Evolutionary conservation across 2,888 invertebrate species (phyloP).

Genomic region (Athripsodes cinereus): DNA sequence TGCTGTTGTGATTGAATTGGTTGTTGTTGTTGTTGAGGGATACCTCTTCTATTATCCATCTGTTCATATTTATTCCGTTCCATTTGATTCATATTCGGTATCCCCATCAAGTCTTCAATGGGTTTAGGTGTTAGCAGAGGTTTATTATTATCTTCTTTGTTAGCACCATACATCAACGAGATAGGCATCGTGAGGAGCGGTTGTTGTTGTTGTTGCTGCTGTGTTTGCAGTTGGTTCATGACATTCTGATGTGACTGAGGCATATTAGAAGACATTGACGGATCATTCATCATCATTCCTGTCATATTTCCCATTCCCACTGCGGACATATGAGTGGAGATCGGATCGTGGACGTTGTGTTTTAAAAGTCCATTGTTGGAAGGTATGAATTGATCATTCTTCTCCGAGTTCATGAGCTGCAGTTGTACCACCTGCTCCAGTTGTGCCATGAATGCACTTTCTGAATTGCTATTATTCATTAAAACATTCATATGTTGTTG

Average conservation of each 20-base stretch:
- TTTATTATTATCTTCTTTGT: constrained; percentile 51
- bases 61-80: constrained; percentile 43
- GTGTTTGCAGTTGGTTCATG: constrained; percentile 30
- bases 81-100: constrained; percentile 43
- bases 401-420: constrained; percentile 40
- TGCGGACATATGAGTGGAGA: constrained; percentile 21
- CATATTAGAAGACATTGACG: constrained; percentile 30
- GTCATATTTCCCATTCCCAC: constrained; percentile 42
- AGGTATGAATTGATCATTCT: constrained; percentile 36
- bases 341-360: constrained; percentile 36
- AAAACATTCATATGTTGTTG: constrained; percentile 47
- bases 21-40: constrained; percentile 28
- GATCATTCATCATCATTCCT: constrained; percentile 48
- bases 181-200: constrained; percentile 35
- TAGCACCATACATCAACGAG: constrained; percentile 38
- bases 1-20: constrained; percentile 21
- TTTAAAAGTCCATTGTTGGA: constrained; percentile 46
- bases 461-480: constrained; percentile 35
- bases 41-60: constrained; percentile 55
- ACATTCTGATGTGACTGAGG: constrained; percentile 39
- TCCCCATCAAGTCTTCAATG: constrained; percentile 56
- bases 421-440: constrained; percentile 32
- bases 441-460: constrained; percentile 45
- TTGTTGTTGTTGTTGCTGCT: constrained; percentile 30
- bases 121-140: constrained; percentile 61